phyloP scores from a whole-genome alignment of 2,113 vertebrate genomes.

The Alces alces region DNA sequence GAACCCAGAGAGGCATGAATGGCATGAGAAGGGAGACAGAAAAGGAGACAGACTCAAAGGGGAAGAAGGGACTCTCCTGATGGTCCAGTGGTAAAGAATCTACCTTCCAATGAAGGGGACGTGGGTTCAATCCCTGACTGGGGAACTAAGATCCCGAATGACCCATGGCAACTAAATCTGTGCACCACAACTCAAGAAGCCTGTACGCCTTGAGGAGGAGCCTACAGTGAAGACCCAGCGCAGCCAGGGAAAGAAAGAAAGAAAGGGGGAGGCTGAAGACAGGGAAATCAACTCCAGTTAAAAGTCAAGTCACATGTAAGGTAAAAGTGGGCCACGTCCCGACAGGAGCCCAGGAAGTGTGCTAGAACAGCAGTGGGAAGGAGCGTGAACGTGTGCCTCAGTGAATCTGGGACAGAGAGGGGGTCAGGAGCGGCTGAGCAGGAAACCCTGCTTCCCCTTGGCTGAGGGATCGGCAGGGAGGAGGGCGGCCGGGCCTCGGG shows the following conservation, averaged over 20 bases:
- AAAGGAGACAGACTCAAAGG: background rate
- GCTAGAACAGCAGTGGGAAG: no score
- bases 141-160: background rate
- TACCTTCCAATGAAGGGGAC: background rate
- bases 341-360: background rate
- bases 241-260: no score
- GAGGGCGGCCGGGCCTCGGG: no score
- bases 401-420: background rate
- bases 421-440: background rate
- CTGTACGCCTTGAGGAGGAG: background rate
- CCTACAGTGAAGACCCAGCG: no score
- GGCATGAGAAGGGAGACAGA: background rate
- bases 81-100: background rate
- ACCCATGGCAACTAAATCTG: background rate
- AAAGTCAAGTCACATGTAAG: background rate
- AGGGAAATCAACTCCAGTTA: background rate
- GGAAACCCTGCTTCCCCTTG: background rate
- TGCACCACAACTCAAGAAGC: background rate
- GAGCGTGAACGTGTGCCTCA: background rate
- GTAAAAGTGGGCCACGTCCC: background rate
- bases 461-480: background rate
- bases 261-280: background rate
- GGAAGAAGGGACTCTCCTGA: background rate
- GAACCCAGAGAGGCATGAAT: background rate
- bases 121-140: background rate